phyloP scores from a whole-genome alignment of 2,113 vertebrate species.

The Setophaga kirtlandii region DNA sequence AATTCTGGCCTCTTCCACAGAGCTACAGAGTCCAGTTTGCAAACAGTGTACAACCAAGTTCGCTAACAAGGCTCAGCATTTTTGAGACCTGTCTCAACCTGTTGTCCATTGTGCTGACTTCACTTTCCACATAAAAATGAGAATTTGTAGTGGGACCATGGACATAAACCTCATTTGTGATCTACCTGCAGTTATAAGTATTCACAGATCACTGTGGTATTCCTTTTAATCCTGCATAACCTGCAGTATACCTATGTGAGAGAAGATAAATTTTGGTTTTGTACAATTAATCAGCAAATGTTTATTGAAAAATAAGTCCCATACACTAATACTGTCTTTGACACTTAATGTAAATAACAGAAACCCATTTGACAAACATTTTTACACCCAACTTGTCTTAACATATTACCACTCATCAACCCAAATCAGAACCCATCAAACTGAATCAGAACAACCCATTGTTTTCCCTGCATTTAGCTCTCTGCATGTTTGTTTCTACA shows the following conservation, averaged over 20 bases:
- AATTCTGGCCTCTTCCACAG: neutral
- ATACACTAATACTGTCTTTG: neutral
- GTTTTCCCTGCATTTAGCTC: neutral
- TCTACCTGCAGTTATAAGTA: neutral
- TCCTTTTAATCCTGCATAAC: neutral
- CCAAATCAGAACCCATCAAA: neutral
- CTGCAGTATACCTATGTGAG: rapidly evolving
- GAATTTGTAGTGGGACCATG: neutral
- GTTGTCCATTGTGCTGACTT: neutral
- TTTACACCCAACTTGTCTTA: neutral
- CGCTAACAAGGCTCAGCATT: neutral
- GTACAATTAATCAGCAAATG: neutral
- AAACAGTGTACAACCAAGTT: neutral
- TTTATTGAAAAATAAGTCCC: neutral
- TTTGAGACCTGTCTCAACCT: neutral
- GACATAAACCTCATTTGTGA: neutral
- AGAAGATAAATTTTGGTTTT: neutral
- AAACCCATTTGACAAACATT: neutral
- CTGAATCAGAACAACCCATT: neutral
- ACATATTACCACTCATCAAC: neutral
- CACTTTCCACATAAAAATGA: neutral
- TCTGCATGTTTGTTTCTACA: neutral
- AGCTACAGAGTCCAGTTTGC: neutral
- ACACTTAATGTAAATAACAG: neutral
- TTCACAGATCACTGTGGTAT: neutral